Evolutionary conservation across 2,113 vertebrate species (phyloP), one percentile per base, ranked within the genome.

Genomic region (Gyps fulvus): DNA sequence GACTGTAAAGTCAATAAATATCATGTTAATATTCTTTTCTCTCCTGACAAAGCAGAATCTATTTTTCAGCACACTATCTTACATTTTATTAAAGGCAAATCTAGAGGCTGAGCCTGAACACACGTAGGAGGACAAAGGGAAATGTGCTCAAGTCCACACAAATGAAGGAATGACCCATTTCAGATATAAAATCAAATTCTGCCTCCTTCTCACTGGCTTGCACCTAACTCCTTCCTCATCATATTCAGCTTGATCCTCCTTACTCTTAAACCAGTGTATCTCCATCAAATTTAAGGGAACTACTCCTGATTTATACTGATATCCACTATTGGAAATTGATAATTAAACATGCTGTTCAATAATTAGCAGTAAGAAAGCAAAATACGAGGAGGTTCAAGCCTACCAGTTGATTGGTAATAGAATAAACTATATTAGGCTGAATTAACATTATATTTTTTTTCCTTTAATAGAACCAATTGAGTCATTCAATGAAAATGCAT

Each of bases 401-500:
- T 27, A 66, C 45, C 49, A 69, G 29, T 61, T 85, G 78, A 67
- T 4, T 42, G 11, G 16, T 25, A 61, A 72, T 7, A 81, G 47
- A 85, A 90, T 70, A 88, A 86, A 65, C 63, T 92, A 27, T 76
- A 91, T 76, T 87, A 95, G 70, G 70, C 54, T 93, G 93, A 94
- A 94, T 94, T 91, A 94, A 89, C 32, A 31, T 49, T 94, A 62
- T 93, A 94, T 88, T 94, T 96, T 94, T 95, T 94, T 95, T 93
- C 92, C 93, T 88, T 93, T 93, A 96, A 93, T 87, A 96, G 91
- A 96, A 95, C 71, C 76, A 94, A 92, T 96, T 96, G 93, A 96
- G 91, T 97, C 95, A 97, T 93, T 94, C 93, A 83, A 89, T 93
- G 94, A 93, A 97, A 96, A 97, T 97, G 94, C 93, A 96, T 94